Percentiles rank a stretch among this genome's conserved stretches.
These are phyloP conservation scores for Cryptotermes secundus DNA, from an alignment of 1,140 invertebrate genomes.

Conservation along the genomic window DNA sequence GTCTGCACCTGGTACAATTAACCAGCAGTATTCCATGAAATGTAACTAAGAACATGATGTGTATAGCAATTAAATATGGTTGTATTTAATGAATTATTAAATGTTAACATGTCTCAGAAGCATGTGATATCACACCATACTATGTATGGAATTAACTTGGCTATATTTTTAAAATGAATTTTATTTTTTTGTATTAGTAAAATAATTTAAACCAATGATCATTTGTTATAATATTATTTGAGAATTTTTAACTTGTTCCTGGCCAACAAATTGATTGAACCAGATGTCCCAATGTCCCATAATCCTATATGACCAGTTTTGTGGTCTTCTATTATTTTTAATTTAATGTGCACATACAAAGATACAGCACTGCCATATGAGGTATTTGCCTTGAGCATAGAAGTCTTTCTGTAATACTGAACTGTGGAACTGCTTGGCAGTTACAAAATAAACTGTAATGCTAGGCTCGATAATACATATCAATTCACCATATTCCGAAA, in stretches of 20 bases:
- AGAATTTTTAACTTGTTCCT: not conserved
- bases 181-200: not conserved
- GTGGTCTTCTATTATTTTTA: too few species aligned
- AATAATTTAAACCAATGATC: not conserved
- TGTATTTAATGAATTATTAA: not conserved
- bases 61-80: not conserved
- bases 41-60: not conserved
- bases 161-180: not conserved
- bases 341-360: too few species aligned
- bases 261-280: too few species aligned
- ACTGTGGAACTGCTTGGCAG: too few species aligned
- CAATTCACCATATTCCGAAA: too few species aligned
- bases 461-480: too few species aligned
- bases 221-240: not conserved
- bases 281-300: too few species aligned
- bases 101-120: not conserved
- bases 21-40: not conserved
- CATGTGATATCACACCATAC: conserved; percentile 1
- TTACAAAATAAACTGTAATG: too few species aligned
- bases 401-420: not conserved
- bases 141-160: not conserved
- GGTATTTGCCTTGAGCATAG: not conserved
- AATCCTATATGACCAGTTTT: too few species aligned
- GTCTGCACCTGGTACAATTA: not conserved
- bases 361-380: too few species aligned